These are phyloP conservation scores for Sarotherodon lohbergeri DNA, from an alignment of 2,113 vertebrate species.

Conservation along the genomic window DNA sequence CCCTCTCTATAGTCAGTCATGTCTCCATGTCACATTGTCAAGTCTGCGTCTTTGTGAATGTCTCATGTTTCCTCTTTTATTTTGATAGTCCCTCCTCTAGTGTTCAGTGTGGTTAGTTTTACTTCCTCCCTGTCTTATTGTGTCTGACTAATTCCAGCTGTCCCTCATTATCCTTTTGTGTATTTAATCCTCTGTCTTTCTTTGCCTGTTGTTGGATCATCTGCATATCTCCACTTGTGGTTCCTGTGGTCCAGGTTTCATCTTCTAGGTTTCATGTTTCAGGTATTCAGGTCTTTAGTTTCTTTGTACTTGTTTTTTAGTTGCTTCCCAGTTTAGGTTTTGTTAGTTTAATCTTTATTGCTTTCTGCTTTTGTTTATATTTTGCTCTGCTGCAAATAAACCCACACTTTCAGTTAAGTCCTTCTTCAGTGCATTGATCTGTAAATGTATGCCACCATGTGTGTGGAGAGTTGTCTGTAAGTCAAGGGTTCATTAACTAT, in stretches of 20 bases:
- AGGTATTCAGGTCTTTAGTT: not conserved
- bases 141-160: not conserved
- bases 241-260: not conserved
- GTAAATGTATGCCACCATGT: not conserved
- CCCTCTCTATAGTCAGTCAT: not conserved
- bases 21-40: not conserved
- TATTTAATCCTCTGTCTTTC: not conserved
- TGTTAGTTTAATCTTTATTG: not conserved
- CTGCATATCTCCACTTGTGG: not conserved
- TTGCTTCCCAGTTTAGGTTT: not conserved
- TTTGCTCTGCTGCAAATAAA: not conserved
- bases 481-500: not conserved
- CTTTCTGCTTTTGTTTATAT: not conserved
- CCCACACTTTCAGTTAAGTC: not conserved
- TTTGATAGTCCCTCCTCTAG: not conserved
- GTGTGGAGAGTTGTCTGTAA: not conserved
- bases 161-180: not conserved
- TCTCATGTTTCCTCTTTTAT: not conserved
- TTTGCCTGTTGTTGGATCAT: not conserved
- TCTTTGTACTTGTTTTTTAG: not conserved
- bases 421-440: not conserved
- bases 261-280: not conserved
- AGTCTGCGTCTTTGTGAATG: not conserved
- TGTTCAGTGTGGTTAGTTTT: not conserved
- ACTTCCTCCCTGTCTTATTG: not conserved